Conservation (phyloP, 1,140 invertebrate genomes). For the honey bee (Apis mellifera) region DNA sequence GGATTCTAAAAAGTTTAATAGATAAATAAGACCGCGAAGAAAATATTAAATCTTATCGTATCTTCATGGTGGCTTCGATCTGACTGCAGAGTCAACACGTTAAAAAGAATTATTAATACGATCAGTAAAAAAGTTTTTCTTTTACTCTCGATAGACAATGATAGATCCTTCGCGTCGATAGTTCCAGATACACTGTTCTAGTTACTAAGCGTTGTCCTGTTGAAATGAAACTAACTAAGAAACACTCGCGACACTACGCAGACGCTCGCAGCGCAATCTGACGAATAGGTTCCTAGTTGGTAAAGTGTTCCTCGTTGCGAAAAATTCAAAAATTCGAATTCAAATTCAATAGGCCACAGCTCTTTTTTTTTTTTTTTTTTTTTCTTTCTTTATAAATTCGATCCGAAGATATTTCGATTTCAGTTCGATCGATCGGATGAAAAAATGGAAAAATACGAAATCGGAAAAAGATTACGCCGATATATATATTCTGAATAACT, state of each 20-base stretch:
- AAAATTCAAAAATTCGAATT: not conserved
- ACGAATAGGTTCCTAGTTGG: constrained; percentile 33
- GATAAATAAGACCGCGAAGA: too few relatives aligned
- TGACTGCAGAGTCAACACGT: not conserved
- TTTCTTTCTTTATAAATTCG: not conserved
- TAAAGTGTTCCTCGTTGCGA: constrained; percentile 31
- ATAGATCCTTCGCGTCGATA: not conserved
- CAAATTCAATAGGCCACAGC: not conserved
- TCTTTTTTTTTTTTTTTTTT: not conserved
- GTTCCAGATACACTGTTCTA: constrained; percentile 2
- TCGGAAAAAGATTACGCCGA: too few relatives aligned
- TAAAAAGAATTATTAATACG: not conserved
- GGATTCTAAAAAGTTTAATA: too few relatives aligned
- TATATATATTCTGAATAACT: not conserved
- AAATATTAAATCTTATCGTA: too few relatives aligned
- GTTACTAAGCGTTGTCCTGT: constrained; percentile 11
- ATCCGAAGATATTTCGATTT: not conserved
- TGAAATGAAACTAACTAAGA: not conserved
- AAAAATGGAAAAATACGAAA: not conserved
- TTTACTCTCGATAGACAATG: not conserved
- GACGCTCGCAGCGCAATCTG: not conserved
- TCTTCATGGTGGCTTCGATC: too few relatives aligned
- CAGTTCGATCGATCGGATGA: too few relatives aligned
- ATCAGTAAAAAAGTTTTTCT: not conserved
- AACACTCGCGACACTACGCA: not conserved